Percentiles rank a stretch among this genome's conserved stretches.
phyloP scores from a whole-genome alignment of 2,888 invertebrate genomes.

The Dicycla oo region DNA sequence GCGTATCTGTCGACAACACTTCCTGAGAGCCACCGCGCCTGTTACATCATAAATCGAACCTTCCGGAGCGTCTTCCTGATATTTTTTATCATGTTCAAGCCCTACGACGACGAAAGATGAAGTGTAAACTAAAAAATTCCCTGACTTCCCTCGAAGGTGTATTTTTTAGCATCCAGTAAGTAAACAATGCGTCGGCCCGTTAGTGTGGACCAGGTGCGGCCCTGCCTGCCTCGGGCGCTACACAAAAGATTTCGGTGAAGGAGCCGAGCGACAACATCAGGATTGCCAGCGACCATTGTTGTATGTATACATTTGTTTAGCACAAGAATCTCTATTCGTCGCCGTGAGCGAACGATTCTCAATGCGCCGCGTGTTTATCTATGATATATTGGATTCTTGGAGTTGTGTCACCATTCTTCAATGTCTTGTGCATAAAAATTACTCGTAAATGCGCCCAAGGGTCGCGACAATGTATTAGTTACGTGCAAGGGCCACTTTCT shows the following conservation, averaged over 20 bases:
- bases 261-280: slow-evolving; percentile 79
- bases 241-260: slow-evolving; percentile 89
- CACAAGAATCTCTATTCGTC: slow-evolving; percentile 79
- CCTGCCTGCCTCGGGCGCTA: slow-evolving; percentile 78
- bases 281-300: slow-evolving; percentile 81
- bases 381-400: slow-evolving; percentile 84
- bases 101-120: slow-evolving; percentile 87
- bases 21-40: slow-evolving; percentile 83
- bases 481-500: slow-evolving; percentile 69
- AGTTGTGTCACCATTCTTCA: slow-evolving; percentile 75
- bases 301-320: slow-evolving; percentile 82
- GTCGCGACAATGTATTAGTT: slow-evolving; percentile 72
- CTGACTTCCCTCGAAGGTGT: slow-evolving; percentile 82
- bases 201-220: slow-evolving; percentile 84
- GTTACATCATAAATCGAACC: slow-evolving; percentile 88
- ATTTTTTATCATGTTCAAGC: slow-evolving; percentile 85
- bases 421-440: slow-evolving; percentile 71
- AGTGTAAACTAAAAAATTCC: slow-evolving; percentile 86
- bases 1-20: slow-evolving; percentile 87
- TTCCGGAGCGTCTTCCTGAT: slow-evolving; percentile 87
- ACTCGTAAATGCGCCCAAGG: slow-evolving; percentile 55
- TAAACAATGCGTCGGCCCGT: slow-evolving; percentile 84
- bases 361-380: slow-evolving; percentile 81
- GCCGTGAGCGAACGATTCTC: slow-evolving; percentile 73
- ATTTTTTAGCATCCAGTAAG: slow-evolving; percentile 81